A percentile compares a stretch with the other conserved stretches of the same genome.
These are phyloP conservation scores for Tolmerus cingulatus DNA, from an alignment of 2,888 invertebrate genomes.

Conservation along the genomic window DNA sequence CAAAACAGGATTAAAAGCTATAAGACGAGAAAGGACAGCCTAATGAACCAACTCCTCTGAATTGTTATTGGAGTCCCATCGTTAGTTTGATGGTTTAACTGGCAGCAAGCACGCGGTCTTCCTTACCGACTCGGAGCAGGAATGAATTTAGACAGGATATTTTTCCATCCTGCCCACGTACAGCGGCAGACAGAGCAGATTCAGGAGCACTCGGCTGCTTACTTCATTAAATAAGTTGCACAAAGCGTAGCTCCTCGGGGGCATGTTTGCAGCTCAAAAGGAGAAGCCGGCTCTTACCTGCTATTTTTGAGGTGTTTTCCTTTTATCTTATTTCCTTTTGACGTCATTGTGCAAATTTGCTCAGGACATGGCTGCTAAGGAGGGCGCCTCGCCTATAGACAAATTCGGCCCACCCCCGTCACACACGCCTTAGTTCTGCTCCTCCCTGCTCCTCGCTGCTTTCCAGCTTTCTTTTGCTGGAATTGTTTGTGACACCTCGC, in stretches of 20 bases:
- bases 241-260: neutral
- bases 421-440: neutral
- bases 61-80: neutral
- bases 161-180: neutral
- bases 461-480: neutral
- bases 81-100: neutral
- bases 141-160: neutral
- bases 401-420: neutral
- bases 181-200: neutral
- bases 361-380: neutral
- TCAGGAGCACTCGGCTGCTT: neutral
- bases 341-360: conserved; percentile 37
- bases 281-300: neutral
- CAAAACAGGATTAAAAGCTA: too few species aligned
- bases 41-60: too few species aligned
- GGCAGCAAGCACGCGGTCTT: neutral
- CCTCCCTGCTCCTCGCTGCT: neutral
- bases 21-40: too few species aligned
- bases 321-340: conserved; percentile 39
- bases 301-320: conserved; percentile 22
- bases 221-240: conserved; percentile 1
- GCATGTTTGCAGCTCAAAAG: neutral
- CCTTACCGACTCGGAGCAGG: neutral
- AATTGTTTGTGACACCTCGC: conserved; percentile 44
- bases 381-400: neutral